Base-by-base conservation (phyloP, 2,888 invertebrate genomes). In the Drosophila falleni region DNA sequence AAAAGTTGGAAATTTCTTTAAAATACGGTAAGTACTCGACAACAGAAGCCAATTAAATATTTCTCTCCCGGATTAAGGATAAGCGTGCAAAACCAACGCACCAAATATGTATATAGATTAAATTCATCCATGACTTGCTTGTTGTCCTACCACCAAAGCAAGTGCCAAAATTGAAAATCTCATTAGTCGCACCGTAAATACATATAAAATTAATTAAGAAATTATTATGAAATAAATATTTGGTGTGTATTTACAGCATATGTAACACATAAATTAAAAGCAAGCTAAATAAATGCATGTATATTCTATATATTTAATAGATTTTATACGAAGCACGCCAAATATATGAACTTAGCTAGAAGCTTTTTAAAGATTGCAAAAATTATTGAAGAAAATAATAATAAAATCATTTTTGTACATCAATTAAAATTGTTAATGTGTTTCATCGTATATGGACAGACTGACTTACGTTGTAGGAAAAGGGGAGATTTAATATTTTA, bases 161-260 rank as follows among this genome's bases (percentile, higher is more conserved):
- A 44, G 53, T 78, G 64, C 26, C 78, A 59, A 3, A 56, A 13
- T 23, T 53, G 62, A 41, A 56, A 61, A 69, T 51, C 19, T 16
- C 56, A 50, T 46, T 31, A 35, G 44, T 51, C 42, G 42, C 58
- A 63, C 62, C 51, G 23, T 50, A 60, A 37, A 53, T 23, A 54
- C 46, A 55, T 64, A 54, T 65, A 46, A 62, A 55, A 23, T 37
- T 68, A 61, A 68, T 37, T 31, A 47, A 47, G 37, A 37, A 56
- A 47, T 71, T 64, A 71, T 58, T 79, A 81, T 41, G 35, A 80
- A 77, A 73, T 60, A 15, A 71, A 64, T 42, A 56, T 59, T 35
- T 64, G 19, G 55, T 56, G 84, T 89, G 89, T 89, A 85, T 87
- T 84, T 87, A 88, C 89, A 85, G 84, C 84, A 76, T 83, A 63